phyloP scores from a whole-genome alignment of 1,140 invertebrate species.

The Arctopsyche grandis region DNA sequence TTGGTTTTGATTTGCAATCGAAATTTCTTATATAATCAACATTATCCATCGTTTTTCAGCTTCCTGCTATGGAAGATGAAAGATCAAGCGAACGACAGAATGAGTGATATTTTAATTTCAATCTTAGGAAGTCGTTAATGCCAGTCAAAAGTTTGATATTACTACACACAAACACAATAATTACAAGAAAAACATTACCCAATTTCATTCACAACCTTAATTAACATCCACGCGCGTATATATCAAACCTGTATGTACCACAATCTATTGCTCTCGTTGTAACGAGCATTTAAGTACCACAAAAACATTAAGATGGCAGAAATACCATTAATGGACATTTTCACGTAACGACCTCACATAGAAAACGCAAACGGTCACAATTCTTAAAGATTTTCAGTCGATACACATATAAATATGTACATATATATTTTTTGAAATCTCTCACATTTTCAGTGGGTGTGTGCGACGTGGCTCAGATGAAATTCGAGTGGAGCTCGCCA shows the following conservation, averaged over 20 bases:
- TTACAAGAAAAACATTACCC: not conserved
- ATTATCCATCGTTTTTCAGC: too few relatives aligned
- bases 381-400: too few relatives aligned
- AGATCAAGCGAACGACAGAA: not conserved
- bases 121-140: conserved; percentile 25
- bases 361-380: too few relatives aligned
- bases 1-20: too few relatives aligned
- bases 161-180: not conserved
- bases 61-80: too few relatives aligned
- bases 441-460: not conserved
- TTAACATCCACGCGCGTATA: conserved; percentile 16
- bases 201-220: conserved; percentile 28
- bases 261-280: conserved; percentile 7
- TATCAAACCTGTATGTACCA: not conserved
- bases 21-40: too few relatives aligned
- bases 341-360: not conserved
- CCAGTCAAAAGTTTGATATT: conserved; percentile 29
- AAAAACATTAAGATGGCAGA: conserved; percentile 4
- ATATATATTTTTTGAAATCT: not conserved
- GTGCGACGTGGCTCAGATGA: not conserved
- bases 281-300: conserved; percentile 5
- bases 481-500: not conserved
- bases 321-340: not conserved
- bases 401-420: not conserved
- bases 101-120: conserved; percentile 24